phyloP scores from a whole-genome alignment of 2,113 vertebrate species.

The Protobothrops flavoviridis region DNA sequence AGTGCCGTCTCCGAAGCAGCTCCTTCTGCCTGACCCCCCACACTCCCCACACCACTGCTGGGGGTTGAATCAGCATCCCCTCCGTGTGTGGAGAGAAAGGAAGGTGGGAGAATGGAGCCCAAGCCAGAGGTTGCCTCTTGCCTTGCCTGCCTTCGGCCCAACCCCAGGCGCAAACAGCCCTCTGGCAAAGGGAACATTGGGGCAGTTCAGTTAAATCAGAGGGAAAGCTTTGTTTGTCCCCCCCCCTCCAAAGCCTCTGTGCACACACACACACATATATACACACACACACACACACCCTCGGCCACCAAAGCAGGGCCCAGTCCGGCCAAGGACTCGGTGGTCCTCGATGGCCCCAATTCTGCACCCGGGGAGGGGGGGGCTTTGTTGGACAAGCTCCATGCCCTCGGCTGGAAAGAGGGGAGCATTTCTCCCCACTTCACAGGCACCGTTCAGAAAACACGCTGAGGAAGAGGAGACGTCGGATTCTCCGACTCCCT shows the following conservation, averaged over 20 bases:
- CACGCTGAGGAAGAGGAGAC: too few relatives aligned
- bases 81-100: background rate
- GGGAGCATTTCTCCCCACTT: background rate
- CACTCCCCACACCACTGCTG: background rate
- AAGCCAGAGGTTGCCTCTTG: background rate
- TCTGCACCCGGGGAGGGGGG: too few relatives aligned
- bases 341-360: rapidly evolving
- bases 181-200: background rate
- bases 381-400: background rate
- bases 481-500: background rate
- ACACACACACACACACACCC: background rate
- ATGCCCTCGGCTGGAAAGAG: too few relatives aligned
- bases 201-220: background rate
- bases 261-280: too few relatives aligned
- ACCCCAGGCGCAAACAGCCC: background rate
- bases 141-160: background rate
- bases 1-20: too few relatives aligned
- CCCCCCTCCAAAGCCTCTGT: too few relatives aligned
- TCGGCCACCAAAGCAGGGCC: background rate
- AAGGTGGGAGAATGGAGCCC: background rate
- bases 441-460: background rate
- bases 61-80: too few relatives aligned
- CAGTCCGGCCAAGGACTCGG: background rate
- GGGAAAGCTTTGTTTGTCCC: background rate
- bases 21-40: background rate